Percentiles rank a stretch among this genome's conserved stretches.
Evolutionary conservation across 2,113 vertebrate genomes (phyloP).

Genomic region (Coracopsis vasa): DNA sequence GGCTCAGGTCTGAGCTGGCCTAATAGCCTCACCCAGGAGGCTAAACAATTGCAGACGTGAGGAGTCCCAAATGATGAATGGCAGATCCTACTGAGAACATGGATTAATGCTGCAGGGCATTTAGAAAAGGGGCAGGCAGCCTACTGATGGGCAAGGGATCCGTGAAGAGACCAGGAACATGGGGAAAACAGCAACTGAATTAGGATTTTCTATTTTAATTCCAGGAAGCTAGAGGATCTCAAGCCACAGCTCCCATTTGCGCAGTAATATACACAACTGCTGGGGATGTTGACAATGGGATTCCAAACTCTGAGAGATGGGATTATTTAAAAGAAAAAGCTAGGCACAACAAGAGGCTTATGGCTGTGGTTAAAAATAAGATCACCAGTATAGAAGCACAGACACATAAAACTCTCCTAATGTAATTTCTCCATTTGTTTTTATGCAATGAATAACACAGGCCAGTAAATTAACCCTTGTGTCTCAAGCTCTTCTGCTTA

Average conservation of each 20-base stretch:
- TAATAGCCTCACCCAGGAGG: conserved; percentile 15
- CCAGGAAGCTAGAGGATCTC: conserved; percentile 16
- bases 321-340: background rate
- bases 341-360: background rate
- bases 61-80: conserved; percentile 17
- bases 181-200: background rate
- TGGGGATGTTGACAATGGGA: background rate
- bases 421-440: conserved; percentile 8
- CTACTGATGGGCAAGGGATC: background rate
- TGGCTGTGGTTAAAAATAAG: conserved; percentile 39
- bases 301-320: background rate
- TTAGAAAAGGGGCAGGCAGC: background rate
- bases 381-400: background rate
- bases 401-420: background rate
- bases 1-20: conserved; percentile 16
- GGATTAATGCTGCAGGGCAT: conserved; percentile 39
- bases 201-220: conserved; percentile 16
- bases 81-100: conserved; percentile 35
- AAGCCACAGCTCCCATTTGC: background rate
- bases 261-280: background rate
- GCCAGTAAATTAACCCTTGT: conserved; percentile 2
- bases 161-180: background rate
- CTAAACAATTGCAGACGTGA: background rate
- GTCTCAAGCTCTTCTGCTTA: background rate
- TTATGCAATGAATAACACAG: conserved; percentile 15